phyloP scores from a whole-genome alignment of 1,140 invertebrate species.

The Drusus annulatus region DNA sequence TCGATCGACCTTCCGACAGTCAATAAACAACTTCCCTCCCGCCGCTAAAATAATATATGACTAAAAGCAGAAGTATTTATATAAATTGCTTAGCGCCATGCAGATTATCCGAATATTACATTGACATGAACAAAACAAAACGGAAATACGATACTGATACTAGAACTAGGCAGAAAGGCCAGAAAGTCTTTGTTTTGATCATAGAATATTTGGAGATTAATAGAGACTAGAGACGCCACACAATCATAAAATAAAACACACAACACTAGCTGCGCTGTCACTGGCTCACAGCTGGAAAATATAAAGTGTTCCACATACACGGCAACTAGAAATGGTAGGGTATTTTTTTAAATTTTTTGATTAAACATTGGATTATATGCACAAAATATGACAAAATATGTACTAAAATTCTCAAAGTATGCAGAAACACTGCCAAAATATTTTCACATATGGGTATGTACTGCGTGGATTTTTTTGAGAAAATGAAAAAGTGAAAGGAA shows the following conservation, averaged over 20 bases:
- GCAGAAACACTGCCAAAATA: no score
- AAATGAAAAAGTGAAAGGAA: no score
- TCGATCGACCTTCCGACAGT: neutral
- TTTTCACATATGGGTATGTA: no score
- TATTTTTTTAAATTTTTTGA: no score
- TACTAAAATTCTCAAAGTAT: no score
- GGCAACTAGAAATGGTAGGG: no score
- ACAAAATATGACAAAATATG: no score
- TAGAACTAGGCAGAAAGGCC: no score
- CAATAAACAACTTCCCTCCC: neutral
- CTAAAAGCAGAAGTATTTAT: conserved; percentile 7
- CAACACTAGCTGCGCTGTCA: no score
- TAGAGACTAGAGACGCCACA: conserved; percentile 16
- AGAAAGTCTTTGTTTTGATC: conserved; percentile 34
- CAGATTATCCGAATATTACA: neutral
- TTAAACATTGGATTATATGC: no score
- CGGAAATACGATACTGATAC: conserved; percentile 3
- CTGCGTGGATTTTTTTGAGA: no score
- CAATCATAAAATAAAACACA: conserved; percentile 5
- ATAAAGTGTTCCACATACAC: neutral
- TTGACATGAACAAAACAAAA: conserved; percentile 23
- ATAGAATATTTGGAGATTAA: conserved; percentile 10
- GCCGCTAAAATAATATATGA: conserved; percentile 11
- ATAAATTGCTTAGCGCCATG: conserved; percentile 18
- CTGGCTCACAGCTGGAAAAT: no score